Base-by-base conservation (phyloP, 2,888 invertebrate genomes). In the Diaprepes abbreviatus region DNA sequence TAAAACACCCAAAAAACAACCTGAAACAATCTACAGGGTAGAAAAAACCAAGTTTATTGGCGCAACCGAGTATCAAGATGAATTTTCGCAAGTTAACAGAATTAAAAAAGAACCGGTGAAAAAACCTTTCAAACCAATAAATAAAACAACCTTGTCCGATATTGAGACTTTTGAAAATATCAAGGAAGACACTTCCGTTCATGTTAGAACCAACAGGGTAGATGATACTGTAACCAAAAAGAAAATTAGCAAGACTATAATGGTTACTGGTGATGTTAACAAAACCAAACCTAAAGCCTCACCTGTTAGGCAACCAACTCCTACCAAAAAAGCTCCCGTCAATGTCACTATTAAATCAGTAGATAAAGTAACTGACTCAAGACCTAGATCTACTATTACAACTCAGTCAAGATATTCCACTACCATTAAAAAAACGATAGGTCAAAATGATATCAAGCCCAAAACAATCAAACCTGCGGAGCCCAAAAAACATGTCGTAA, bases 371-470 rank as follows among this genome's bases (percentile, higher is more conserved):
- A 43, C 68, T 28, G 52, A 65, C n/a, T 45, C 43, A 21, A 65
- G 31, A 70, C 68, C 70, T 21, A 64, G 38, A 52, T 48, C 48
- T 6, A 64, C 52, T 31, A 50, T 59, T 28, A 63, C 52, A 17
- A 48, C 31, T 38, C 62, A 45, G 71, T 66, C 70, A 9, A 74
- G 66, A 62, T 71, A 70, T 52, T 57, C 66, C 9, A 64, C 63
- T 16, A 70, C 80, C 79, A 36, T 80, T 81, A 58, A 59, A 28
- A 70, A 70, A 54, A 66, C 58, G 6, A 24, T 85, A 10, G 2
- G 14, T 28, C 48, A 50, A 84, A 78, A 80, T 24, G 85, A 83
- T 73, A 73, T 75, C 9, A 73, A 79, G 55, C 65, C 67, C 54
- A 62, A 19, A 16, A 48, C 59, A 43, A 60, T 64, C 6, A 74